phyloP scores from a whole-genome alignment of 2,888 invertebrate species.

The Camponotus fellah region DNA sequence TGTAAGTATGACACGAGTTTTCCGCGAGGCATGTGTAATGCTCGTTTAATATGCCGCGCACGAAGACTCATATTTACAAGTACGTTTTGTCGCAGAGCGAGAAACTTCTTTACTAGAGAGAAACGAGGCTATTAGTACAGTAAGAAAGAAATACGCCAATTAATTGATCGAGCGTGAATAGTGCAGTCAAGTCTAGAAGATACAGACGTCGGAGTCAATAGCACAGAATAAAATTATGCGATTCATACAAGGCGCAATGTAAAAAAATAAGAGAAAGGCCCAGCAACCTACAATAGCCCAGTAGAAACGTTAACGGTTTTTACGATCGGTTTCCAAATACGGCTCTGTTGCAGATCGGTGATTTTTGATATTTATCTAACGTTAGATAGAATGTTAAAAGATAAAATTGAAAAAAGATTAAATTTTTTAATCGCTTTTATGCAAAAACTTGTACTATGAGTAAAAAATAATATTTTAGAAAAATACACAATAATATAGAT shows the following conservation, averaged over 20 bases:
- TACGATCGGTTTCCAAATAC: conserved; percentile 34
- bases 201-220: conserved; percentile 79
- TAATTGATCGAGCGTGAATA: conserved; percentile 67
- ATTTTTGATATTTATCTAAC: neutral
- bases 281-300: conserved; percentile 69
- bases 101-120: conserved; percentile 19
- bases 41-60: neutral
- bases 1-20: conserved; percentile 30
- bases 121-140: conserved; percentile 70
- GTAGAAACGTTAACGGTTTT: conserved; percentile 41
- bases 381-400: neutral
- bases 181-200: conserved; percentile 76
- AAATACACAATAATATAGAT: neutral
- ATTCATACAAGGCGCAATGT: conserved; percentile 73
- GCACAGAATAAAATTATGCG: conserved; percentile 82
- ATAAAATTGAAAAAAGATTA: neutral
- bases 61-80: conserved; percentile 63
- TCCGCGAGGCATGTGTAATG: conserved; percentile 28
- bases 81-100: conserved; percentile 14
- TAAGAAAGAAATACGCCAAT: conserved; percentile 62
- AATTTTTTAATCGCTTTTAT: no score
- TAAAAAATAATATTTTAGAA: neutral
- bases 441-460: neutral
- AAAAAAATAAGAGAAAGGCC: conserved; percentile 61
- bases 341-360: neutral